A percentile compares a stretch with the other conserved stretches of the same genome.
These are phyloP conservation scores for Serranus cabrilla DNA, from an alignment of 2,797 vertebrate species.

Conservation along the genomic window DNA sequence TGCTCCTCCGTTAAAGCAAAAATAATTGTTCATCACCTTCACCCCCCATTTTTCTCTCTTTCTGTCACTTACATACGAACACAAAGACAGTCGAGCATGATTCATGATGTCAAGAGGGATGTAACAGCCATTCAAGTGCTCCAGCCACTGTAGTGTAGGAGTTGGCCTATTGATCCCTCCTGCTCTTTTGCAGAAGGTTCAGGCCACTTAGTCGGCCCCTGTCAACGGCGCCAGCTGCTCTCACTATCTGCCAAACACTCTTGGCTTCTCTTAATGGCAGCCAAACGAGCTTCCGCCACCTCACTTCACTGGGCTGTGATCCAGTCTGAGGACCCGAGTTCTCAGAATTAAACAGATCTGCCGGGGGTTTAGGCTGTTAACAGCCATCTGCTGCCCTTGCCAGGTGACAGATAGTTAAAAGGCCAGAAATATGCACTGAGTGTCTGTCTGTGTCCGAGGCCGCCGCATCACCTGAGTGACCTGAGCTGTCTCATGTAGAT, in stretches of 20 bases:
- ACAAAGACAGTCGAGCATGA: conserved; percentile 47
- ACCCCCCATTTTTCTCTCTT: conserved; percentile 36
- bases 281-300: conserved; percentile 57
- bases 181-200: conserved; percentile 56
- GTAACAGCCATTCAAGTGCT: conserved; percentile 77
- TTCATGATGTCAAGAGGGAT: conserved; percentile 80
- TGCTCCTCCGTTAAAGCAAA: conserved; percentile 56
- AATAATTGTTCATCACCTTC: conserved; percentile 33
- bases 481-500: conserved; percentile 25
- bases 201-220: conserved; percentile 51
- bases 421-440: conserved; percentile 44
- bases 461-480: neutral
- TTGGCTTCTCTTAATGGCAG: conserved; percentile 51
- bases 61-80: conserved; percentile 38
- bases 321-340: conserved; percentile 59
- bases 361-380: conserved; percentile 67
- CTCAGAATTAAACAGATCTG: conserved; percentile 65
- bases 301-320: conserved; percentile 55
- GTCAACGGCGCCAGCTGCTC: conserved; percentile 52
- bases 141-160: conserved; percentile 50
- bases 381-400: conserved; percentile 67
- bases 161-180: conserved; percentile 60
- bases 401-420: conserved; percentile 63
- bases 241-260: conserved; percentile 59
- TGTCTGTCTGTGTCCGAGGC: conserved; percentile 27